Evolutionary conservation across 2,888 invertebrate species (phyloP), one percentile per base, ranked within the genome.

Genomic region (Salticus scenicus): DNA sequence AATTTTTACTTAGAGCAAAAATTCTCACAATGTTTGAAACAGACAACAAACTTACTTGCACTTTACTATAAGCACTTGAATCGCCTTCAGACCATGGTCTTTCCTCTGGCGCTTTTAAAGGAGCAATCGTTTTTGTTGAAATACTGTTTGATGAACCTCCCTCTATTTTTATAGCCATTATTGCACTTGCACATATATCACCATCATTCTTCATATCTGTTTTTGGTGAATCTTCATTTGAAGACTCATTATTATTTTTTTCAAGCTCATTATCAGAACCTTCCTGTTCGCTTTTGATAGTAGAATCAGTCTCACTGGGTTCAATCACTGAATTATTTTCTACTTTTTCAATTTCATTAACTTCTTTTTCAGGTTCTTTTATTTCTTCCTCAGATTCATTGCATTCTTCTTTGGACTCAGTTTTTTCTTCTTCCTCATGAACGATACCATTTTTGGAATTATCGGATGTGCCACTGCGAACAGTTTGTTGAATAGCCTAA

Each of bases 51-150:
- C 51, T 57, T 41, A 83, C 83, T 28, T 76, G 83, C 1, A 66
- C 20, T 24, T 77, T 42, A 7, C 33, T 77, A 20, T 83, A 83
- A 8, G 47, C 47, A 1, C 7, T 72, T 5, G 63, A 66, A 27
- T 83, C 83, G 8, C 83, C 83, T 24, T 83, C 76, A 2, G 77
- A 87, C 88, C 72, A 89, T 71, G 47, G 77, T 5, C 76, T n/a
- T 2, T 66, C 63, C 28, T 51, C 51, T 31, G 33, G 37, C 17
- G 10, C 20, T 10, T 24, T 12, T 10, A 41, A 28, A 0, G 63
- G 57, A 4, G 79, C 72, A 7, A 70, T 20, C 27, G 51, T 75
- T 30, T 67, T 57, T 20, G 57, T 20, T 0, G 57, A 0, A 1
- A 4, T 24, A 57, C 10, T n/a, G 2, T 24, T 24, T 24, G 57